These are phyloP conservation scores for Copidosoma aretas DNA, from an alignment of 2,888 invertebrate genomes.

Conservation along the genomic window DNA sequence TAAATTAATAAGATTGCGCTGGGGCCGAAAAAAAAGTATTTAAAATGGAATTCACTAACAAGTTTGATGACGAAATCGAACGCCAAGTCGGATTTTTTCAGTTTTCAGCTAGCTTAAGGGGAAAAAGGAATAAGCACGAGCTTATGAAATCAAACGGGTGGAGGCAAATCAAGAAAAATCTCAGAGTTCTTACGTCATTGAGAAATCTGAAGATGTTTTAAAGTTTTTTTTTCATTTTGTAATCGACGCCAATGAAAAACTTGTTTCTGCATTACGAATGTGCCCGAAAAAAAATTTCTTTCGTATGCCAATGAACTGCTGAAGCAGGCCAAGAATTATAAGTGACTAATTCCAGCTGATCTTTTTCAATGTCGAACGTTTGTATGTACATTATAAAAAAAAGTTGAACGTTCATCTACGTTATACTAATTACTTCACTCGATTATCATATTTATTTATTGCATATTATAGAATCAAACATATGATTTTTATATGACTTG, in stretches of 20 bases:
- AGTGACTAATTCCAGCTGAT: constrained; percentile 24
- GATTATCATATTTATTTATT: no score
- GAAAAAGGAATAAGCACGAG: constrained; percentile 3
- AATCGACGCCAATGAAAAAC: constrained; percentile 23
- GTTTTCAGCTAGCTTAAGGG: constrained; percentile 2
- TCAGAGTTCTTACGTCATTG: constrained; percentile 19
- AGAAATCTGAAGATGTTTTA: constrained; percentile 18
- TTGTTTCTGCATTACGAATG: constrained; percentile 12
- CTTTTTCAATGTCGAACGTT: constrained; percentile 19
- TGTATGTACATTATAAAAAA: neutral
- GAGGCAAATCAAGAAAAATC: neutral
- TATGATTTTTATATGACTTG: no score
- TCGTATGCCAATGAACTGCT: constrained; percentile 10
- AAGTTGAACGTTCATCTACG: no score
- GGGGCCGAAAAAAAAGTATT: neutral
- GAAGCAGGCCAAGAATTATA: constrained; percentile 26
- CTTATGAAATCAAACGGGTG: neutral
- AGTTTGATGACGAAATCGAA: constrained; percentile 12
- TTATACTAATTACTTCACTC: no score
- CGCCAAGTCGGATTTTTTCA: neutral
- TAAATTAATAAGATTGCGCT: no score
- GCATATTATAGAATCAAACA: no score
- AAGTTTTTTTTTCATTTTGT: constrained; percentile 11
- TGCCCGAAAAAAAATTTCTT: constrained; percentile 5
- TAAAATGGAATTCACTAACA: neutral